phyloP scores from a whole-genome alignment of 1,140 invertebrate genomes.

The Zaprionus taronus region DNA sequence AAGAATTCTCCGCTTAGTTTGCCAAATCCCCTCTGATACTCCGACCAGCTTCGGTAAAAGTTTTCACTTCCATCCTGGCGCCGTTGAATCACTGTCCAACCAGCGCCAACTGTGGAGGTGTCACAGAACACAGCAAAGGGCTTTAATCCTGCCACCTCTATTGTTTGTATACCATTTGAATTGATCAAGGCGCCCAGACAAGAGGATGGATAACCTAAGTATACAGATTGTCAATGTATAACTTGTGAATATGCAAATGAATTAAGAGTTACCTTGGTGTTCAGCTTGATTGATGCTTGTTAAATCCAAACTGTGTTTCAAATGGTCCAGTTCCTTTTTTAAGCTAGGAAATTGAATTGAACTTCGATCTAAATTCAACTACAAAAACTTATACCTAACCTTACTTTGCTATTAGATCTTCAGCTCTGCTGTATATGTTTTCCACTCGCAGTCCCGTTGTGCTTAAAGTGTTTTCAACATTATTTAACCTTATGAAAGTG shows the following conservation, averaged over 20 bases:
- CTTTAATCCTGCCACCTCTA: conserved; percentile 48
- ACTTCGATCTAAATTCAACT: neutral
- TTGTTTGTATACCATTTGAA: conserved; percentile 47
- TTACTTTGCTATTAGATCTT: conserved; percentile 22
- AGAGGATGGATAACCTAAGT: conserved; percentile 48
- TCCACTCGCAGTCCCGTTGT: neutral
- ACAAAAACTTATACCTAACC: neutral
- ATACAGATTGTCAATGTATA: neutral
- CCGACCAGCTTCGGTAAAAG: conserved; percentile 87
- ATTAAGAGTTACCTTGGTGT: conserved; percentile 6
- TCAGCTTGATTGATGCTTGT: neutral
- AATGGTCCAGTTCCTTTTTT: conserved; percentile 1
- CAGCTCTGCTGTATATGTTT: conserved; percentile 6
- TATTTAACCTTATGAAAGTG: neutral
- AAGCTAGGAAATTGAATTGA: conserved; percentile 7
- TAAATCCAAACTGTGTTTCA: neutral
- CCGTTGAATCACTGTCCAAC: conserved; percentile 88
- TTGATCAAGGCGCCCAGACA: conserved; percentile 64
- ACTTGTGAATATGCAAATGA: neutral
- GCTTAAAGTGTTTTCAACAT: neutral
- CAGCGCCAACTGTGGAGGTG: conserved; percentile 70
- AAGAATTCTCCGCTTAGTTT: conserved; percentile 88
- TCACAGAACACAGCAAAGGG: conserved; percentile 62
- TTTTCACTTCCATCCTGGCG: conserved; percentile 87
- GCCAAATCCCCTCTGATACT: conserved; percentile 88